Conservation (phyloP, 1,140 invertebrate species). For the Drosophila funebris region DNA sequence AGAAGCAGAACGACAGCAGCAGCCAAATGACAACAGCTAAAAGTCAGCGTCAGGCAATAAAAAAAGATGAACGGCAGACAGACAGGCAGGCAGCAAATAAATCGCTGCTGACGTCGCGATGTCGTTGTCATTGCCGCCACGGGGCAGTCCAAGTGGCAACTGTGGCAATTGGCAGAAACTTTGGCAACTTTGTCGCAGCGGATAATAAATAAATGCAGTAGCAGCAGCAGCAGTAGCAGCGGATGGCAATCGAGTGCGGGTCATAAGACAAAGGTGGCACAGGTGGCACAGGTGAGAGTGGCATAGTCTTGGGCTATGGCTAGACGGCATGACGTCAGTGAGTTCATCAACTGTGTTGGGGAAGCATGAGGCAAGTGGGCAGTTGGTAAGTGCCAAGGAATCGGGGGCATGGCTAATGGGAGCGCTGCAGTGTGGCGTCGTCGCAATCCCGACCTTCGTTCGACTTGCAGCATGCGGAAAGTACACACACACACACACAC, state of each 20-base stretch:
- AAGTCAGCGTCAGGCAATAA: slow-evolving; percentile 48
- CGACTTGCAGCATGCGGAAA: slow-evolving; percentile 43
- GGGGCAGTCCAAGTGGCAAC: not conserved
- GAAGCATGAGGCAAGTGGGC: slow-evolving; percentile 14
- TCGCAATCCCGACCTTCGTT: slow-evolving; percentile 55
- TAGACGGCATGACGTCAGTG: slow-evolving; percentile 65
- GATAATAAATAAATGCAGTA: slow-evolving; percentile 68
- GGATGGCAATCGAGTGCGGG: slow-evolving; percentile 18
- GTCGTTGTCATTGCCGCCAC: slow-evolving; percentile 11
- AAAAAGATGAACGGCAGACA: slow-evolving; percentile 76
- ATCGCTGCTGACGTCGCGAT: slow-evolving; percentile 70
- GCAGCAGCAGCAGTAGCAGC: slow-evolving; percentile 6
- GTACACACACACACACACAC: slow-evolving; percentile 1
- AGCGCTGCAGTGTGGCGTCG: slow-evolving; percentile 55
- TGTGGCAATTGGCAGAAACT: slow-evolving; percentile 25
- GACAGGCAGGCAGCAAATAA: slow-evolving; percentile 62
- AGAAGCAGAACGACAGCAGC: slow-evolving; percentile 5
- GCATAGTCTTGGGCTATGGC: slow-evolving; percentile 20
- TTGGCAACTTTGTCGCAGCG: slow-evolving; percentile 66
- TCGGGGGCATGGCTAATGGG: slow-evolving; percentile 19
- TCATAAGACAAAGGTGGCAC: slow-evolving; percentile 44
- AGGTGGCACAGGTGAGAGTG: slow-evolving; percentile 13
- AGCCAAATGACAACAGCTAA: slow-evolving; percentile 45
- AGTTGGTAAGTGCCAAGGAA: not conserved
- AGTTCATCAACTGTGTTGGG: slow-evolving; percentile 54